phyloP scores from a whole-genome alignment of 2,888 invertebrate genomes.

The Melanotus villosus region DNA sequence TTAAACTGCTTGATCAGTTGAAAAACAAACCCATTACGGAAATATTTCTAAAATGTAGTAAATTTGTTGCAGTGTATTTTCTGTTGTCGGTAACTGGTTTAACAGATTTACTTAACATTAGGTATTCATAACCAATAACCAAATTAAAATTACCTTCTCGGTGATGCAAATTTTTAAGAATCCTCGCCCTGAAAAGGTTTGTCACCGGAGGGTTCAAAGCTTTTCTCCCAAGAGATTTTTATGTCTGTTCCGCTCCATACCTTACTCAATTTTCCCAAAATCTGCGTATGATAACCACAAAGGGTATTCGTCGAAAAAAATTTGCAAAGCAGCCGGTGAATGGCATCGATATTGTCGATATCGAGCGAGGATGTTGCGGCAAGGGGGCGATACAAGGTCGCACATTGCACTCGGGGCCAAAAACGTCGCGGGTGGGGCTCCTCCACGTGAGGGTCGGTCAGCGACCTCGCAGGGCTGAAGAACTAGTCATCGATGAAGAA shows the following conservation, averaged over 20 bases:
- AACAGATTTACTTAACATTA: no score
- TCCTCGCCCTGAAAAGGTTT: no score
- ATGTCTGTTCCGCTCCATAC: neutral
- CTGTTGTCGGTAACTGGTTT: no score
- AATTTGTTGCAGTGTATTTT: no score
- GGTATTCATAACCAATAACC: no score
- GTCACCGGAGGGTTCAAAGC: no score
- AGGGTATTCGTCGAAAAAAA: no score
- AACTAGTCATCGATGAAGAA: conserved; percentile 25
- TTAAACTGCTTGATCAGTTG: no score
- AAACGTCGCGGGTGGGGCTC: conserved; percentile 46
- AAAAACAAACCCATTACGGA: no score
- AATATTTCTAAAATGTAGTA: no score
- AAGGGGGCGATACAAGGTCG: conserved; percentile 47
- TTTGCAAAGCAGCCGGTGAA: conserved; percentile 3
- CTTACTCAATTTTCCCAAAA: conserved; percentile 3
- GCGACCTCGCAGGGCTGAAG: conserved; percentile 43
- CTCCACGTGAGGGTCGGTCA: conserved; percentile 51
- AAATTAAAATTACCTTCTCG: no score
- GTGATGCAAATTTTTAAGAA: no score
- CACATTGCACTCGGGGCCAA: conserved; percentile 47
- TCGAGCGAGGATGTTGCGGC: conserved; percentile 6
- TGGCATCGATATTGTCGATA: conserved; percentile 10
- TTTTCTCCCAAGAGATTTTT: neutral
- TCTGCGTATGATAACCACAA: neutral